Conservation (phyloP, 2,797 vertebrate species). For the Etheostoma perlongum region DNA sequence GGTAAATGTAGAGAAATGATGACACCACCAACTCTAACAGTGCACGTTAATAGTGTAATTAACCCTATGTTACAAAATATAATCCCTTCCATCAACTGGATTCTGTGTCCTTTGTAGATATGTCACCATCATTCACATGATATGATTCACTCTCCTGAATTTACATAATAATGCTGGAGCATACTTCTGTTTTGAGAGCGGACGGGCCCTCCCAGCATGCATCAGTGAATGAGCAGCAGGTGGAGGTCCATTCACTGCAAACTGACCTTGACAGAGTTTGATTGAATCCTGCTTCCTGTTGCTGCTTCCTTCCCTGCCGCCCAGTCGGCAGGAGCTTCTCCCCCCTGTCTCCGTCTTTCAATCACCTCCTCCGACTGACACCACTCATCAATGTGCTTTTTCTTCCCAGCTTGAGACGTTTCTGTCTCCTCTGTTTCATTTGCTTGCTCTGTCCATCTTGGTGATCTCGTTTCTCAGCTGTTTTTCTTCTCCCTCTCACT, state of each 20-base stretch:
- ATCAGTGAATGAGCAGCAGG: slow-evolving; percentile 70
- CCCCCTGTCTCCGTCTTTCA: slow-evolving; percentile 36
- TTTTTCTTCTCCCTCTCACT: background rate
- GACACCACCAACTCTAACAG: too few species aligned
- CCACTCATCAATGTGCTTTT: slow-evolving; percentile 72
- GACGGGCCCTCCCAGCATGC: slow-evolving; percentile 39
- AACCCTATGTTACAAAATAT: too few species aligned
- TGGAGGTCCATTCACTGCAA: slow-evolving; percentile 76
- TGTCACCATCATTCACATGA: background rate
- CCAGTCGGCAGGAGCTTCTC: slow-evolving; percentile 31
- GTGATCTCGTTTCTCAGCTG: slow-evolving; percentile 17
- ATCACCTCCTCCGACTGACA: slow-evolving; percentile 63
- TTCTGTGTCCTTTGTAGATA: background rate
- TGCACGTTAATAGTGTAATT: too few species aligned
- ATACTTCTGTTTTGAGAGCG: slow-evolving; percentile 28
- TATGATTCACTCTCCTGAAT: slow-evolving; percentile 17
- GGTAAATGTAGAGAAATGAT: too few species aligned
- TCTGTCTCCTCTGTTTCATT: slow-evolving; percentile 43
- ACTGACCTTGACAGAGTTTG: slow-evolving; percentile 82
- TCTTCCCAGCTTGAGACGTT: slow-evolving; percentile 60
- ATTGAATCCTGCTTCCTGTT: slow-evolving; percentile 80
- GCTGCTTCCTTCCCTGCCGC: slow-evolving; percentile 44
- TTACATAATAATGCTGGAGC: slow-evolving; percentile 8
- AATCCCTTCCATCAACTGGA: background rate
- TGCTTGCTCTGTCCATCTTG: slow-evolving; percentile 25